Evolutionary conservation across 2,888 invertebrate species (phyloP).

Genomic region (Loripinus fragilis): DNA sequence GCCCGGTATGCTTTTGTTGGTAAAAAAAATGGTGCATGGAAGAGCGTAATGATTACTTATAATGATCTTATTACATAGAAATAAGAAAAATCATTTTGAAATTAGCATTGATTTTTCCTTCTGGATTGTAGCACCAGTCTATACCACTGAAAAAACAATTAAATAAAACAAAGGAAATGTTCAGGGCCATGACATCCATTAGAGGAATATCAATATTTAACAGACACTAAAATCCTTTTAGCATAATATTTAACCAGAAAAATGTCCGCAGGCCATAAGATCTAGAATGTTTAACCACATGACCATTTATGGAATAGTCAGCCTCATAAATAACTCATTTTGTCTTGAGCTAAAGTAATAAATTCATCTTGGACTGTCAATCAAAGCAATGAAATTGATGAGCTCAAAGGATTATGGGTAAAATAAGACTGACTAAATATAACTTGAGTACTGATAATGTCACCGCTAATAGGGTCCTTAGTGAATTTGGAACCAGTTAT

Average conservation of each 20-base stretch:
- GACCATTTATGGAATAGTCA: slow-evolving; percentile 2
- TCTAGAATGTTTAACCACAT: not conserved
- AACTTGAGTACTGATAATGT: slow-evolving; percentile 6
- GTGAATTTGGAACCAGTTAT: too few species aligned
- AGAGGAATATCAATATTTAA: not conserved
- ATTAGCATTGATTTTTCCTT: too few species aligned
- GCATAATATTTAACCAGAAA: not conserved
- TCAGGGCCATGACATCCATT: not conserved
- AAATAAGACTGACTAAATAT: slow-evolving; percentile 3
- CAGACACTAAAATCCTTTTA: not conserved
- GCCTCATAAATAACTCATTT: slow-evolving; percentile 18
- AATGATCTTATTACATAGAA: too few species aligned
- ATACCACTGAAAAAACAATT: too few species aligned
- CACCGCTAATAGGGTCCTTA: not conserved
- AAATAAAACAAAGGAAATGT: too few species aligned
- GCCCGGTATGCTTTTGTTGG: too few species aligned
- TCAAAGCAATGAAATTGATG: slow-evolving; percentile 8
- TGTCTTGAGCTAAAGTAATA: not conserved
- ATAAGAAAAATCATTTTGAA: too few species aligned
- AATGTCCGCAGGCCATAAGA: not conserved
- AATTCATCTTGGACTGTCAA: slow-evolving; percentile 12
- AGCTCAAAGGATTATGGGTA: slow-evolving; percentile 19
- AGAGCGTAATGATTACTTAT: too few species aligned
- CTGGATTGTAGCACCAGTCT: too few species aligned
- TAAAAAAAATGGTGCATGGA: too few species aligned